Base-by-base conservation (phyloP, 37 sponge, comb jelly and placozoan genomes). In the Eunapius fragilis region DNA sequence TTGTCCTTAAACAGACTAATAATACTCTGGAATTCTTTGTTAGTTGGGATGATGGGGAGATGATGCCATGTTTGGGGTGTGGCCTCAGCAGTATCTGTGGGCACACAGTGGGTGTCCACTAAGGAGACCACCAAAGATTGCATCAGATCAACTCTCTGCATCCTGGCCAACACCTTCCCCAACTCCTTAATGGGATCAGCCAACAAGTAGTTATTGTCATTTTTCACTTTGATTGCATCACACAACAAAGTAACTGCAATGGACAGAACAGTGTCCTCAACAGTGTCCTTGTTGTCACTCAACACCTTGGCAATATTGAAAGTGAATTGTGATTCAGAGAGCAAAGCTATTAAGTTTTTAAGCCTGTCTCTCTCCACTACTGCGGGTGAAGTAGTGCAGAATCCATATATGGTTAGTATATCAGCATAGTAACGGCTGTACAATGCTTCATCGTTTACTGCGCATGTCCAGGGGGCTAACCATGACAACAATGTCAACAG, bases 11-110 rank as follows among this genome's bases (percentile, higher is more conserved):
- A 23, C 6, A 58, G 4, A 2, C 12, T 67, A 67, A 67, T 37
- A 31, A 70, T 77, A 35, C 10, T 37, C 32, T 85, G 34, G 36
- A 77, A 85, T 70, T 85, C 86, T 69, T 77, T 23, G 5, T 25
- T 38, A 36, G 79, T 77, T 26, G 69, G 37, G 6, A 85, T 67
- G 12, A 38, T 77, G 17, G 86, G 86, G 30, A 85, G 69, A 58
- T 25, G 35, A 0, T 32, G 67, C 86, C 86, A 85, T 12, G 86
- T 67, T 47, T 35, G 41, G 27, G 6, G 28, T 23, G 22, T 17
- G 26, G 67, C 47, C 68, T 80, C 34, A 27, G 31, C 68, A 32
- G 80, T 31, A 26, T 3, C 48, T 31, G 80, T 67, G 31, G 47
- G 80, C 7, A 80, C 23, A 30, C 58, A 67, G 33, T 38, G 31